These are phyloP conservation scores for Phylloscopus trochilus DNA, from an alignment of 2,113 vertebrate genomes.

Conservation along the genomic window DNA sequence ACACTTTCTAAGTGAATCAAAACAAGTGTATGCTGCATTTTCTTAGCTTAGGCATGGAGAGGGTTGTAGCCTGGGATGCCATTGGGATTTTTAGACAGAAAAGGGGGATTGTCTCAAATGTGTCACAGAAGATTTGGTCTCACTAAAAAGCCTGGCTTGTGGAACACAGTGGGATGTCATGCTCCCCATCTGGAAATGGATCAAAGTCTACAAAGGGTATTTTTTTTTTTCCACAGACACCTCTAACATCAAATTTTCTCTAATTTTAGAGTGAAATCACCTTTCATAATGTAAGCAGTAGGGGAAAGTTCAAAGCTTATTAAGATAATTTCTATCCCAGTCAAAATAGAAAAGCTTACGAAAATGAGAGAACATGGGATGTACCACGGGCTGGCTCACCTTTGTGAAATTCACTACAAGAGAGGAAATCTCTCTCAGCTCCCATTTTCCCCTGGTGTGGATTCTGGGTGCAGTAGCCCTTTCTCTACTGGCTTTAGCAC, in stretches of 20 bases:
- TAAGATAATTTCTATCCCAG: neutral
- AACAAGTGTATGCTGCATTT: neutral
- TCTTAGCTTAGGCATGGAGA: neutral
- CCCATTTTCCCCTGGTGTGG: neutral
- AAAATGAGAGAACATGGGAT: neutral
- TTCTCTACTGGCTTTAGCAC: neutral
- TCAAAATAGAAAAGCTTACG: neutral
- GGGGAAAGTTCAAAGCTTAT: neutral
- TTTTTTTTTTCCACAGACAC: neutral
- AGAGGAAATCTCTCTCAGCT: neutral
- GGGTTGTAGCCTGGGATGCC: neutral
- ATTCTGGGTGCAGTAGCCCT: neutral
- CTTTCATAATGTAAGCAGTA: neutral
- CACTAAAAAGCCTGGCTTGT: neutral
- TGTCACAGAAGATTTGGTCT: neutral
- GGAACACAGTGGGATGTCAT: neutral
- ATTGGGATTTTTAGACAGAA: neutral
- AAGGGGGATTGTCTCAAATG: neutral
- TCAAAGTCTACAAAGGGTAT: neutral
- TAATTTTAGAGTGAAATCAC: neutral
- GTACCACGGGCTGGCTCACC: neutral
- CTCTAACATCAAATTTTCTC: neutral
- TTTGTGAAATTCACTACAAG: neutral
- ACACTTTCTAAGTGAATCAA: neutral
- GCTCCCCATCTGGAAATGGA: neutral